A percentile compares a stretch with the other conserved stretches of the same genome.
Evolutionary conservation across 2,797 vertebrate species (phyloP).

Genomic region (Orientallactaga sibirica): DNA sequence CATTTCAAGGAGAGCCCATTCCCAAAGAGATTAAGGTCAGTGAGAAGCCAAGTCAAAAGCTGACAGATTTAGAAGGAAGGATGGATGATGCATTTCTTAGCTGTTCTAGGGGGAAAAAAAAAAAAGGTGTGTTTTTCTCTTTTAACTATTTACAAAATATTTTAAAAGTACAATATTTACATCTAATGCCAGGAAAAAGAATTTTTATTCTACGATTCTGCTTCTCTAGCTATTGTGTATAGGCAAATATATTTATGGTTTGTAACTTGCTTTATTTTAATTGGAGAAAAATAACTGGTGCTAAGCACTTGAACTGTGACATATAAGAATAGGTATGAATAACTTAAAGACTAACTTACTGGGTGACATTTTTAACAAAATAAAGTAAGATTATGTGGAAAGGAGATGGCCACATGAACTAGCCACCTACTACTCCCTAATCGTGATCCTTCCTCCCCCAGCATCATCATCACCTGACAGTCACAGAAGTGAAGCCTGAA

Average conservation of each 20-base stretch:
- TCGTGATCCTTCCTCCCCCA: background rate
- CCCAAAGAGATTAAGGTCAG: conserved; percentile 71
- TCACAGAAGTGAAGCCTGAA: background rate
- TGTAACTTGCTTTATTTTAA: background rate
- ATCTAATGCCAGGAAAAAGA: background rate
- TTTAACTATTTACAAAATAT: background rate
- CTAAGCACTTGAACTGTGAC: background rate
- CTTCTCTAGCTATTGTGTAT: background rate
- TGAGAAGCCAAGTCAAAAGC: conserved; percentile 70
- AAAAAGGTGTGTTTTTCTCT: background rate
- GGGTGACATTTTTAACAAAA: background rate
- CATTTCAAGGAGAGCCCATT: conserved; percentile 67
- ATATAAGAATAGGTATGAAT: background rate
- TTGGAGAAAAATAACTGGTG: background rate
- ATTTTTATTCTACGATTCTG: background rate
- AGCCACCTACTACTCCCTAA: background rate
- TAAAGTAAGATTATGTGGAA: background rate
- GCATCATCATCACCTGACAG: background rate
- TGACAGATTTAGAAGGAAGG: conserved; percentile 40
- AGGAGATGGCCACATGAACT: background rate
- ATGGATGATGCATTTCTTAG: conserved; percentile 60
- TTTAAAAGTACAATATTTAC: background rate
- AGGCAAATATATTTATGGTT: background rate
- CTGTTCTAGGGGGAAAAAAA: background rate
- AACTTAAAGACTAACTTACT: background rate